Percentiles rank a stretch among this genome's conserved stretches.
Conservation (phyloP, 2,797 vertebrate species). For the Chromis chromis region DNA sequence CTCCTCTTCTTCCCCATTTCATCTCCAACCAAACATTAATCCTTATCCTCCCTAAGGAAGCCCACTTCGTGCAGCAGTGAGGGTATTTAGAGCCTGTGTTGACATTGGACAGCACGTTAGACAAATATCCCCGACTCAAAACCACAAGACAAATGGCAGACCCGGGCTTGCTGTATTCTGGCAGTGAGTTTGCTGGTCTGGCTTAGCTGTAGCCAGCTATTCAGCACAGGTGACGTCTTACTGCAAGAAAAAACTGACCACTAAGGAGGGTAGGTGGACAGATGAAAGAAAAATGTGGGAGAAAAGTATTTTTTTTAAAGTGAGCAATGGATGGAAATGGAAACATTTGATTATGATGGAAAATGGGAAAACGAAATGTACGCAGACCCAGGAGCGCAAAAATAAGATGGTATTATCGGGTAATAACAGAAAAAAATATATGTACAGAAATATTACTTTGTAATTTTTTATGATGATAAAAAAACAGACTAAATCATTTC, state of each 20-base stretch:
- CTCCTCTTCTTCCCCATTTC: slow-evolving; percentile 55
- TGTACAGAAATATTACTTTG: no score
- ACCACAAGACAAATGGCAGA: slow-evolving; percentile 84
- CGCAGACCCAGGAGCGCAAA: background rate
- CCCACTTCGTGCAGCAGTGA: slow-evolving; percentile 73
- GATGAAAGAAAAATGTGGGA: slow-evolving; percentile 53
- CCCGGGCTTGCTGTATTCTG: slow-evolving; percentile 72
- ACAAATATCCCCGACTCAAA: slow-evolving; percentile 81
- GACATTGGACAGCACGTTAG: slow-evolving; percentile 81
- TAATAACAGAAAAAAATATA: no score
- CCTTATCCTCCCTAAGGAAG: slow-evolving; percentile 76
- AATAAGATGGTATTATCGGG: no score
- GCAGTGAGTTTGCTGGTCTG: slow-evolving; percentile 67
- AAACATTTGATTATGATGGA: slow-evolving; percentile 12
- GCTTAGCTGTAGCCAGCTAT: slow-evolving; percentile 65
- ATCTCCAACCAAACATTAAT: slow-evolving; percentile 72
- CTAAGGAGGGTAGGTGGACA: slow-evolving; percentile 33
- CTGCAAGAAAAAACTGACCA: slow-evolving; percentile 44
- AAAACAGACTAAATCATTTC: background rate
- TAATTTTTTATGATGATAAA: slow-evolving; percentile 9
- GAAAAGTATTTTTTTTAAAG: background rate
- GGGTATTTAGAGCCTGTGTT: slow-evolving; percentile 82
- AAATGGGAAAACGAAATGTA: slow-evolving; percentile 5
- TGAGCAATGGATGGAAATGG: slow-evolving; percentile 40
- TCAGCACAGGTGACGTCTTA: slow-evolving; percentile 79